phyloP scores from a whole-genome alignment of 2,888 invertebrate species.

The Cheilosia urbana region DNA sequence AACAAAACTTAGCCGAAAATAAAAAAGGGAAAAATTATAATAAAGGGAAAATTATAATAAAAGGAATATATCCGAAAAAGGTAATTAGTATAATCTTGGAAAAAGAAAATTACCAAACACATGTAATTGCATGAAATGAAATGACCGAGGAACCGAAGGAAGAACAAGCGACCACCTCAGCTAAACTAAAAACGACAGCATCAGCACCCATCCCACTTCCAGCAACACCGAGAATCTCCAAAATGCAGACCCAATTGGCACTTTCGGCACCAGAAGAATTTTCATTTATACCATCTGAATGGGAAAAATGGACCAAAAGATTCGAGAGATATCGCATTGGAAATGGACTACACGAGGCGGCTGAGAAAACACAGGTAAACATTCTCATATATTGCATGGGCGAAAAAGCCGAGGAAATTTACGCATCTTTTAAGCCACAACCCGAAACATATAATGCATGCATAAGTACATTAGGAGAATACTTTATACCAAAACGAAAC shows the following conservation, averaged over 20 bases:
- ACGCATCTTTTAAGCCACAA: conserved; percentile 1
- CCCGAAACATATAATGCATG: conserved; percentile 20
- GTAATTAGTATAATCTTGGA: no score
- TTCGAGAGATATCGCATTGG: conserved; percentile 23
- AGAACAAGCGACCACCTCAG: not conserved
- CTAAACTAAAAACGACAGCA: not conserved
- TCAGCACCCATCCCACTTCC: not conserved
- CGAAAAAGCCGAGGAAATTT: conserved; percentile 25
- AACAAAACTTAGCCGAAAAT: no score
- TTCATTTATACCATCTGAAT: conserved; percentile 17
- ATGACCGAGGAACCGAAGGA: conserved; percentile 1
- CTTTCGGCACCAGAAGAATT: conserved; percentile 18
- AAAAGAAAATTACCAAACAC: no score
- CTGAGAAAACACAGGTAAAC: conserved; percentile 11
- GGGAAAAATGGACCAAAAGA: conserved; percentile 27
- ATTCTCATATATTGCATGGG: conserved; percentile 30
- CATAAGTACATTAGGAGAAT: conserved; percentile 8
- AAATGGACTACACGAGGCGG: conserved; percentile 13
- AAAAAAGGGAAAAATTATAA: no score
- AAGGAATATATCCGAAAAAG: no score
- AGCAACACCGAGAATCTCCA: conserved; percentile 3
- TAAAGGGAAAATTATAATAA: no score
- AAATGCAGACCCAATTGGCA: conserved; percentile 6
- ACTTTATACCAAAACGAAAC: conserved; percentile 12
- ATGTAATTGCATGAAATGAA: no score